These are phyloP conservation scores for Pilophorus perplexus DNA, from an alignment of 2,888 invertebrate genomes.

Conservation along the genomic window DNA sequence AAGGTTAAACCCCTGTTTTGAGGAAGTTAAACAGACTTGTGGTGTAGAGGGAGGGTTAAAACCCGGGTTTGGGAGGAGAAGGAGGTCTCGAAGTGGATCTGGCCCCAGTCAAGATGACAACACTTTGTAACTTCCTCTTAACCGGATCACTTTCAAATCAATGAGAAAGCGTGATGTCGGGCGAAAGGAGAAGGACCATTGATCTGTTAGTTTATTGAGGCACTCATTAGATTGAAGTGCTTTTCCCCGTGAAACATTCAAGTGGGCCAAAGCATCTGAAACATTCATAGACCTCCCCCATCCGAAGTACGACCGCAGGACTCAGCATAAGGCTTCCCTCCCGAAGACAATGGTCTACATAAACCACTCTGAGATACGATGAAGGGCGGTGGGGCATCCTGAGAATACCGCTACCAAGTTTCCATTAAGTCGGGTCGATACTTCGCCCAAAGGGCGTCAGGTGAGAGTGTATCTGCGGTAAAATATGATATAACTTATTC, in stretches of 20 bases:
- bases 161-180: background rate
- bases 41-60: too few relatives aligned
- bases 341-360: conserved; percentile 13
- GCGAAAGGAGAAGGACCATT: background rate
- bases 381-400: background rate
- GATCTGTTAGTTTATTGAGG: conserved; percentile 34
- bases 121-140: too few relatives aligned
- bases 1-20: too few relatives aligned
- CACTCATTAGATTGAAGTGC: conserved; percentile 39
- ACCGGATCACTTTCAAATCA: too few relatives aligned
- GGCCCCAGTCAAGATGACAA: too few relatives aligned
- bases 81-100: too few relatives aligned
- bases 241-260: conserved; percentile 14
- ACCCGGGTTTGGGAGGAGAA: too few relatives aligned
- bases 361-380: conserved; percentile 11
- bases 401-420: too few relatives aligned
- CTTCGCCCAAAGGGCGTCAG: background rate
- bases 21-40: too few relatives aligned
- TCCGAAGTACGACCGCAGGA: background rate
- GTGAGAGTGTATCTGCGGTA: background rate
- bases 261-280: conserved; percentile 1
- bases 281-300: conserved; percentile 38
- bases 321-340: background rate
- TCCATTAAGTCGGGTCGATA: conserved; percentile 23
- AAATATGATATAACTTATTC: conserved; percentile 25